Percentiles rank a stretch among this genome's conserved stretches.
phyloP scores from a whole-genome alignment of 2,797 vertebrate species.

The Vultur gryphus region DNA sequence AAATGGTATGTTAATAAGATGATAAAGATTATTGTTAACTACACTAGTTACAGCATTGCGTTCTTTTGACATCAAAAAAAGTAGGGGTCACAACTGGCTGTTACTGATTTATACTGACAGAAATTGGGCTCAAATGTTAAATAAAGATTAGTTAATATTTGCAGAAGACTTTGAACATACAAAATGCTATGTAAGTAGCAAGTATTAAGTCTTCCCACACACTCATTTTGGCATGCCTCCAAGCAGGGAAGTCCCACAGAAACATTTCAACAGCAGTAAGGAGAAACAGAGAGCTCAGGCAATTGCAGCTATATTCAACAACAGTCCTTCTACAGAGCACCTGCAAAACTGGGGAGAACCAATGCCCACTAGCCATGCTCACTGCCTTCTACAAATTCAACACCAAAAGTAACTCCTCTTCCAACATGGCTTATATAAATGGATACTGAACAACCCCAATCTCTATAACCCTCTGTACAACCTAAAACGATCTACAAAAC shows the following conservation, averaged over 20 bases:
- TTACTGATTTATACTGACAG: constrained; percentile 25
- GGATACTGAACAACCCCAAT: background rate
- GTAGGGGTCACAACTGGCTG: background rate
- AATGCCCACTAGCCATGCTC: background rate
- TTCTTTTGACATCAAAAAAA: background rate
- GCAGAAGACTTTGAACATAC: constrained; percentile 27
- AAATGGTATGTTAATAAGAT: background rate
- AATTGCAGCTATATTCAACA: background rate
- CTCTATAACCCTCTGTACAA: background rate
- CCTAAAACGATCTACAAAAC: background rate
- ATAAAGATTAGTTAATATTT: constrained; percentile 44
- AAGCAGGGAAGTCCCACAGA: constrained; percentile 64
- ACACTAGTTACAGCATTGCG: background rate
- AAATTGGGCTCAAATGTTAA: constrained; percentile 26
- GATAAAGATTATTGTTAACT: background rate
- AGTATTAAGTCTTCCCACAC: constrained; percentile 64
- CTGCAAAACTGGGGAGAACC: background rate
- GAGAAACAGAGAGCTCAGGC: constrained; percentile 13
- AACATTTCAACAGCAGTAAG: constrained; percentile 37
- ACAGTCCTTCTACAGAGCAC: background rate
- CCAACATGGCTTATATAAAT: background rate
- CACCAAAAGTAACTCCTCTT: background rate
- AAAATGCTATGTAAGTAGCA: constrained; percentile 51
- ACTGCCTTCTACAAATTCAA: background rate
- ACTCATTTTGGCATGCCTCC: constrained; percentile 42